These are phyloP conservation scores for Amitus sp. DNA, from an alignment of 2,888 invertebrate genomes.

Conservation along the genomic window DNA sequence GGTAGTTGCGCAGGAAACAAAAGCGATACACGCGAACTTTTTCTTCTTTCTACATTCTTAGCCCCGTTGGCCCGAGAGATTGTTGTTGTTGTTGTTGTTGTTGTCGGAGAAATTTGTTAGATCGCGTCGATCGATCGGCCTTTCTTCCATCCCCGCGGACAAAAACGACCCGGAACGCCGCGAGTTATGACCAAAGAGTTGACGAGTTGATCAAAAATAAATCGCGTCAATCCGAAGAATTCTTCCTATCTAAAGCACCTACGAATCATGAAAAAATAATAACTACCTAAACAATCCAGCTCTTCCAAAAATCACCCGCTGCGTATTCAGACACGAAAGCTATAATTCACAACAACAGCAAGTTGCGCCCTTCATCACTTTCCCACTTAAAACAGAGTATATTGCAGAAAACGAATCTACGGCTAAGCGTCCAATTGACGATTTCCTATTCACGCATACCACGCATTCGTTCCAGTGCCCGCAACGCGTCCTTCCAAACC, in stretches of 20 bases:
- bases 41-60: constrained; percentile 31
- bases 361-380: constrained; percentile 32
- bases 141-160: background rate
- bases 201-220: constrained; percentile 15
- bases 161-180: background rate
- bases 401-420: constrained; percentile 12
- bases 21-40: constrained; percentile 49
- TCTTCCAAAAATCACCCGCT: constrained; percentile 28
- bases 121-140: constrained; percentile 1
- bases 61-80: constrained; percentile 28
- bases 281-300: constrained; percentile 12
- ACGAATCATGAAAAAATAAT: constrained; percentile 43
- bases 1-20: constrained; percentile 61
- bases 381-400: constrained; percentile 11
- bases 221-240: constrained; percentile 37
- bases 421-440: constrained; percentile 3
- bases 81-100: no score
- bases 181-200: background rate
- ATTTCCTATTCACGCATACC: constrained; percentile 8
- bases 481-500: constrained; percentile 35
- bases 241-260: constrained; percentile 46
- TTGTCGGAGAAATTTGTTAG: constrained; percentile 17
- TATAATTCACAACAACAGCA: constrained; percentile 39
- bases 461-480: constrained; percentile 6
- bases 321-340: constrained; percentile 41